Percentiles rank a stretch among this genome's conserved stretches.
Conservation (phyloP, 1,140 invertebrate genomes). For the Probaryconus sp. region DNA sequence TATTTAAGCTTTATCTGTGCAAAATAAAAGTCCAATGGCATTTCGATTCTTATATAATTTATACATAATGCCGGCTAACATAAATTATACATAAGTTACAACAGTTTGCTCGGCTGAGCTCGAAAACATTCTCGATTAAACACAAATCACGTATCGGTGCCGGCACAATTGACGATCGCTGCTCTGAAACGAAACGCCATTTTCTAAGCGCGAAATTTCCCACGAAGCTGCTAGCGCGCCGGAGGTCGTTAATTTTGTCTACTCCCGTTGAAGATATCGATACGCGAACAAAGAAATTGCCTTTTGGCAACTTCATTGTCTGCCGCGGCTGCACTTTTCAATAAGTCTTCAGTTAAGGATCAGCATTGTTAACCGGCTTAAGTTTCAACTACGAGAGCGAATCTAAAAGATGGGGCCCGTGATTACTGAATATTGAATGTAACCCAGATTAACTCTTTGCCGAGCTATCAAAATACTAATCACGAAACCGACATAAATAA, state of each 20-base stretch:
- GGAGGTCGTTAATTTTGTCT: constrained; percentile 48
- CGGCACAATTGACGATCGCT: constrained; percentile 49
- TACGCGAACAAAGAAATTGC: constrained; percentile 59
- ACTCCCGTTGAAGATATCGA: constrained; percentile 49
- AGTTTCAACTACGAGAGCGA: constrained; percentile 21
- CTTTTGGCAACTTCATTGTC: constrained; percentile 60
- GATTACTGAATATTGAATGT: constrained; percentile 50
- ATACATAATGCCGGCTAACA: constrained; percentile 33
- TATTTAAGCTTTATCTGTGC: background rate
- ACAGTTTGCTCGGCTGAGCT: constrained; percentile 41
- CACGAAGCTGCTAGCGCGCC: constrained; percentile 24
- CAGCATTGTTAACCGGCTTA: constrained; percentile 45
- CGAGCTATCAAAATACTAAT: constrained; percentile 37
- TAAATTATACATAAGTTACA: constrained; percentile 51
- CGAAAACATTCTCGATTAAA: constrained; percentile 35
- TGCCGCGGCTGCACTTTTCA: constrained; percentile 50
- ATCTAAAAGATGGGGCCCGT: constrained; percentile 38
- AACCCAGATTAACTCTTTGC: constrained; percentile 48
- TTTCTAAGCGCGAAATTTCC: constrained; percentile 51
- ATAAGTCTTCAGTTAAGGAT: constrained; percentile 60
- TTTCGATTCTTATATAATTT: constrained; percentile 60
- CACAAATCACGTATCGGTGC: constrained; percentile 50
- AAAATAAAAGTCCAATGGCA: constrained; percentile 31
- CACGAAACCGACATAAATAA: constrained; percentile 25
- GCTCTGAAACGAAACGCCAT: constrained; percentile 33